Conservation (phyloP, 1,140 invertebrate genomes). For the Panagrolaimus sp. region DNA sequence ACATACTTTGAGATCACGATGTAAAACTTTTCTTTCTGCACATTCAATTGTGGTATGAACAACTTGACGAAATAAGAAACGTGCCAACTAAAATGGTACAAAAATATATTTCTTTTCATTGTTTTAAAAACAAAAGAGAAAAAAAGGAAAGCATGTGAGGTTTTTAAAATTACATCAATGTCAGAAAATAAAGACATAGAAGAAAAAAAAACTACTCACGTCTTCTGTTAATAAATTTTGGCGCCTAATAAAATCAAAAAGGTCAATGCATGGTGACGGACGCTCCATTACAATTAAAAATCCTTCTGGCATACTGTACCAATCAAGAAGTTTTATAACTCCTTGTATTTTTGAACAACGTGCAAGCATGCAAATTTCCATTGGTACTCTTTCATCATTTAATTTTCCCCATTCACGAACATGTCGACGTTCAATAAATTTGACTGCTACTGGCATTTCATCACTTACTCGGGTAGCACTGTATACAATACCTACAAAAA, state of each 20-base stretch:
- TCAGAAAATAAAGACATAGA: neutral
- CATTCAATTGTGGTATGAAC: constrained; percentile 54
- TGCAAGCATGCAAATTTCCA: constrained; percentile 61
- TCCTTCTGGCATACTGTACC: constrained; percentile 58
- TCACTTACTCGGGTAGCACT: constrained; percentile 58
- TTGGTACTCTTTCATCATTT: constrained; percentile 53
- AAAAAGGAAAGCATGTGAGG: too few species aligned
- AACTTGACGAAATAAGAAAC: constrained; percentile 60
- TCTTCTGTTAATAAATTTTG: constrained; percentile 50
- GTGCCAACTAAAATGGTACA: constrained; percentile 42
- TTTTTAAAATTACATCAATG: neutral
- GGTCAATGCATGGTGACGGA: constrained; percentile 59
- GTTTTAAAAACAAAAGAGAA: neutral
- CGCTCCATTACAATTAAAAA: constrained; percentile 62
- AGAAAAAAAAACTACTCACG: constrained; percentile 22
- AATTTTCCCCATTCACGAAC: constrained; percentile 60
- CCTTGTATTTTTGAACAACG: constrained; percentile 59
- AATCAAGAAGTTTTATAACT: constrained; percentile 60
- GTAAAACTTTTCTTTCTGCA: constrained; percentile 45
- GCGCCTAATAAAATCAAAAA: constrained; percentile 62
- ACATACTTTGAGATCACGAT: constrained; percentile 60
- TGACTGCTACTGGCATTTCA: constrained; percentile 60
- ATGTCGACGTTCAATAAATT: constrained; percentile 60
- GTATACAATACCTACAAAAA: constrained; percentile 56
- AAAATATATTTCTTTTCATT: constrained; percentile 23